phyloP scores from a whole-genome alignment of 2,113 vertebrate genomes.

The Semnornis frantzii region DNA sequence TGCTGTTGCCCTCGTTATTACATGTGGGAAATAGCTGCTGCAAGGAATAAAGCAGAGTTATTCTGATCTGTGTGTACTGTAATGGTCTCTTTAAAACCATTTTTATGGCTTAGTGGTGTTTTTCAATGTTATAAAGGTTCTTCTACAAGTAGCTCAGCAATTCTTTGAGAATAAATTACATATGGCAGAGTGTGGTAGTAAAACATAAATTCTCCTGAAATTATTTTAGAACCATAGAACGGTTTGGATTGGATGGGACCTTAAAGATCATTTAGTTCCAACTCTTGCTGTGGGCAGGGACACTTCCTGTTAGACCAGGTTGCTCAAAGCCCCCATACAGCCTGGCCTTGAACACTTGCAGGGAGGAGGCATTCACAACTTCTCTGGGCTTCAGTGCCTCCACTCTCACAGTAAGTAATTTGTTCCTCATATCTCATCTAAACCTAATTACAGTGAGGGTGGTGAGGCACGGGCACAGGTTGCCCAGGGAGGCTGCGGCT shows the following conservation, averaged over 20 bases:
- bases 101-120: constrained; percentile 34
- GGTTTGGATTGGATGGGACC: background rate
- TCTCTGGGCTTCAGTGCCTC: background rate
- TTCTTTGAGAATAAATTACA: background rate
- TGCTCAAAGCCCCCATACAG: too few relatives aligned
- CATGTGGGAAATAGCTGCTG: constrained; percentile 17
- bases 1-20: background rate
- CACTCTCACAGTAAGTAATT: background rate
- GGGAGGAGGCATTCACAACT: background rate
- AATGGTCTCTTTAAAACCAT: constrained; percentile 25
- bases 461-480: too few relatives aligned
- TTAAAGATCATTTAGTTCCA: too few relatives aligned
- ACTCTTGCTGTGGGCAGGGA: background rate
- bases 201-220: background rate
- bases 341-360: background rate
- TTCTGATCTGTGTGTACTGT: background rate
- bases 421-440: background rate
- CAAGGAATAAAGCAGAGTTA: background rate
- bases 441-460: too few relatives aligned
- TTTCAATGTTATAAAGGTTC: background rate
- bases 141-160: background rate
- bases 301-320: background rate
- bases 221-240: background rate
- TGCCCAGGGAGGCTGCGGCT: too few relatives aligned
- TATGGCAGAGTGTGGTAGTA: background rate